Base-by-base conservation (phyloP, 2,888 invertebrate genomes). In the Apamea sordens region DNA sequence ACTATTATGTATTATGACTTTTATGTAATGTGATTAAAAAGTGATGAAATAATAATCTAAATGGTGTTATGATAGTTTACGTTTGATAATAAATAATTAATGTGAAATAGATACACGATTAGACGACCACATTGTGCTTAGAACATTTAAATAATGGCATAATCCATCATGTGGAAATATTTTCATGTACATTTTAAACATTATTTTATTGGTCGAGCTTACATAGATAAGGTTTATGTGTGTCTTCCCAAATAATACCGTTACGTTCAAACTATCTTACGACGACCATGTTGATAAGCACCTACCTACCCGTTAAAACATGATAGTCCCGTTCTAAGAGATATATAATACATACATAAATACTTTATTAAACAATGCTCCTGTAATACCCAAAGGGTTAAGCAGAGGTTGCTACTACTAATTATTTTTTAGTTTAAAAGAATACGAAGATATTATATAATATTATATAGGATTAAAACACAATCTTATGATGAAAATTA, bases 201-300 rank as follows among this genome's bases (percentile, higher is more conserved):
- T 86, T 80, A 71, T 85, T 89, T 91, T 86, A 90, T 89, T 90
- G 88, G 90, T 92, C 93, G 93, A 93, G 93, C 93, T 93, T 93
- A 90, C 76, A 83, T 89, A 87, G 79, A 77, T 88, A 85, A 92
- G 87, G 87, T 87, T 89, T 92, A 90, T 90, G 88, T 90, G 90
- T 92, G 92, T 92, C 92, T 91, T 92, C 92, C 92, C 91, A 85
- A 82, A 79, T 81, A 74, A 83, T 82, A 82, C 79, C 69, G 84
- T 89, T 90, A 84, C 71, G 76, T 86, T 85, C 79, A 82, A 86
- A 81, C 77, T 83, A 80, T 80, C 70, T 36, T 77, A 81, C 77
- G 67, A 80, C 75, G 64, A 77, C 64, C 76, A 79, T 86, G 59
- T 86, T 75, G 53, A 63, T 67, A 80, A 44, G n/a, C 71, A 80